These are phyloP conservation scores for Periparus ater DNA, from an alignment of 2,797 vertebrate species.

Conservation along the genomic window DNA sequence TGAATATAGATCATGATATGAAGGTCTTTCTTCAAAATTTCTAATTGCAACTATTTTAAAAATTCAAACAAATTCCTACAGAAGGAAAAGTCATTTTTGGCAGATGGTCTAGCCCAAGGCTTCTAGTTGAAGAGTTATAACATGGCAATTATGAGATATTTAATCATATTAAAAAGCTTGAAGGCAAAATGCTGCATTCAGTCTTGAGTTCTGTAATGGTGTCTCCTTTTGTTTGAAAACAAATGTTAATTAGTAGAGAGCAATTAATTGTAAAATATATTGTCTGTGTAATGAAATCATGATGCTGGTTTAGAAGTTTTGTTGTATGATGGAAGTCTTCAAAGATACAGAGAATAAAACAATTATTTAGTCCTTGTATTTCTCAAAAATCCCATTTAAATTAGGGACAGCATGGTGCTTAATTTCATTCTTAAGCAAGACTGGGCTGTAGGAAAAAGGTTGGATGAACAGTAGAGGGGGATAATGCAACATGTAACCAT, in stretches of 20 bases:
- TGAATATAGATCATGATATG: background rate
- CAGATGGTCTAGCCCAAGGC: background rate
- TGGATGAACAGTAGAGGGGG: slow-evolving; percentile 71
- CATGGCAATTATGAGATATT: background rate
- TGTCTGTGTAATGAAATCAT: background rate
- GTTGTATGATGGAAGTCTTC: background rate
- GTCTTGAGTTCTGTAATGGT: background rate
- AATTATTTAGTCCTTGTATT: background rate
- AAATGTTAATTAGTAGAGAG: background rate
- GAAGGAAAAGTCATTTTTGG: background rate
- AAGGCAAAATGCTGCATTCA: background rate
- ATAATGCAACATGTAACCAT: slow-evolving; percentile 37
- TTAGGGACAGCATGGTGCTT: background rate
- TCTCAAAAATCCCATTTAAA: background rate
- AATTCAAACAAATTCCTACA: background rate
- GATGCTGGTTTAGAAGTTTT: background rate
- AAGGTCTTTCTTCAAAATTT: background rate
- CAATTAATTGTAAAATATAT: background rate
- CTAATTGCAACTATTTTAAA: background rate
- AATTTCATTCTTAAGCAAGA: background rate
- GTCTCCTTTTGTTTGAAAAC: background rate
- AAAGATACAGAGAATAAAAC: background rate
- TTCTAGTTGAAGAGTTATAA: background rate
- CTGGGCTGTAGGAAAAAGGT: background rate
- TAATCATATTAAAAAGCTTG: background rate